These are phyloP conservation scores for Temnothorax nylanderi DNA, from an alignment of 1,140 invertebrate species.

Conservation along the genomic window DNA sequence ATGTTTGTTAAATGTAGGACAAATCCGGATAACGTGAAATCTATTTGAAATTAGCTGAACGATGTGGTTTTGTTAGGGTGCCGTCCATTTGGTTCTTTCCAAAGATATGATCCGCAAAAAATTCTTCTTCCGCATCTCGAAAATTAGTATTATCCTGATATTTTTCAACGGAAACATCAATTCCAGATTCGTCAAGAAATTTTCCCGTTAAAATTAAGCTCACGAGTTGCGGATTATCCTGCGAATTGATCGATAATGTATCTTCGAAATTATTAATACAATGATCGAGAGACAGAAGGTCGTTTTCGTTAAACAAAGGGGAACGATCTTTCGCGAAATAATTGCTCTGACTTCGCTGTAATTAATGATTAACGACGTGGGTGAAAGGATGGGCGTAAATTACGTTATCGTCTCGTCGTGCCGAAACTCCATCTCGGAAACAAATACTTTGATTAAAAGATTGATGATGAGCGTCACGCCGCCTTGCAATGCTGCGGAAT, in stretches of 20 bases:
- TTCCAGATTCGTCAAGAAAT: neutral
- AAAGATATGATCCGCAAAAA: neutral
- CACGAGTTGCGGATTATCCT: no score
- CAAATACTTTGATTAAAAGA: conserved; percentile 55
- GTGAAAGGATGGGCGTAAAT: conserved; percentile 4
- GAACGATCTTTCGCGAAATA: neutral
- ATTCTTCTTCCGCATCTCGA: neutral
- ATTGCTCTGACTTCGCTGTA: neutral
- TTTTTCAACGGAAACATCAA: neutral
- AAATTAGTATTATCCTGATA: neutral
- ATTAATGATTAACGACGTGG: neutral
- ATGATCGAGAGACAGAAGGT: neutral
- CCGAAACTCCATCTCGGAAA: conserved; percentile 20
- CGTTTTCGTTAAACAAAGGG: neutral
- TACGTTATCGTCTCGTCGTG: neutral
- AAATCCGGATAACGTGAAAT: neutral
- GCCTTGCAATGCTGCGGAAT: conserved; percentile 62
- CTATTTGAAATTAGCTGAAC: neutral
- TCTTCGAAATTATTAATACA: neutral
- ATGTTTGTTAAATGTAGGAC: neutral
- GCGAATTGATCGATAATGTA: neutral
- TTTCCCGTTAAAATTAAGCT: neutral
- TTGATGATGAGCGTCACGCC: conserved; percentile 46
- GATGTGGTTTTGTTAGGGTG: neutral
- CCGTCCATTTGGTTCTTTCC: neutral